phyloP scores from a whole-genome alignment of 2,113 vertebrate species.

The Macquaria australasica region DNA sequence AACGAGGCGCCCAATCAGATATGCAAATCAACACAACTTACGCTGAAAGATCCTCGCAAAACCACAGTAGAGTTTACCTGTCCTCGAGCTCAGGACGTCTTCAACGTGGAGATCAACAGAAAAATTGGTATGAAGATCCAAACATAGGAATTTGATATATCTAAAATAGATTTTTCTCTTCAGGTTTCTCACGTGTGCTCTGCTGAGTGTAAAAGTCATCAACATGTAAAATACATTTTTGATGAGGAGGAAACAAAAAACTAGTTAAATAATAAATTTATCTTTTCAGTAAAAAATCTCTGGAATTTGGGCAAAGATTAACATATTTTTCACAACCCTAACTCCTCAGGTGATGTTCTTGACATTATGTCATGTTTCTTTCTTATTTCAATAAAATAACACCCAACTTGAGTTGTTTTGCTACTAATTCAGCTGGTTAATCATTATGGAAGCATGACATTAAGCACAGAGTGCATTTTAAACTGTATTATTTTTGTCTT shows the following conservation, averaged over 20 bases:
- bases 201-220: too few relatives aligned
- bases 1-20: background rate
- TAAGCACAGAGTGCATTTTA: background rate
- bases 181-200: background rate
- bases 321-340: background rate
- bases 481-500: background rate
- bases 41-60: background rate
- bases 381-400: background rate
- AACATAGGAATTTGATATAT: background rate
- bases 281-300: too few relatives aligned
- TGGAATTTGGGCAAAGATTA: too few relatives aligned
- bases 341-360: background rate
- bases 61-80: constrained; percentile 78
- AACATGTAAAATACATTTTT: too few relatives aligned
- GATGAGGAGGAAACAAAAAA: too few relatives aligned
- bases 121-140: constrained; percentile 70
- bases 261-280: too few relatives aligned
- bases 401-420: background rate
- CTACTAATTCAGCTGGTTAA: too few relatives aligned
- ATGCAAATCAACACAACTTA: background rate
- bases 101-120: constrained; percentile 78
- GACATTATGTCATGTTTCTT: too few relatives aligned
- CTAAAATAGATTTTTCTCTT: background rate
- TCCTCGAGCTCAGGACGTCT: constrained; percentile 76
- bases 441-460: background rate